phyloP scores from a whole-genome alignment of 2,113 vertebrate species.

The Gobiocypris rarus region DNA sequence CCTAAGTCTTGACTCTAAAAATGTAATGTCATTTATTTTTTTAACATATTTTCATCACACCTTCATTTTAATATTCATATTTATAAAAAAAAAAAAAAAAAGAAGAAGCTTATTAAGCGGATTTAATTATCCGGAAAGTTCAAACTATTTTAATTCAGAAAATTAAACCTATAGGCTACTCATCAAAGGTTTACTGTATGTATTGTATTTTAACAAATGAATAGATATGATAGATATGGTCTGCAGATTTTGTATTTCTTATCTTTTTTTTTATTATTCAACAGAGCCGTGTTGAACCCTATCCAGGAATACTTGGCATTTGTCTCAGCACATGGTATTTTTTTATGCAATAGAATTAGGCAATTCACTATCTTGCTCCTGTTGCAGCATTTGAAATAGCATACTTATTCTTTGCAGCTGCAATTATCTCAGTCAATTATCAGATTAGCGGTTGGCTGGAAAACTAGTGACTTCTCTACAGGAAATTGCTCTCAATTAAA shows the following conservation, averaged over 20 bases:
- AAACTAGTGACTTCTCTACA: conserved; percentile 12
- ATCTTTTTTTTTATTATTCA: conserved; percentile 64
- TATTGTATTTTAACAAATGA: not conserved
- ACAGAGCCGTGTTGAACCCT: conserved; percentile 51
- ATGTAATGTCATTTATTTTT: no score
- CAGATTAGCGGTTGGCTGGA: conserved; percentile 41
- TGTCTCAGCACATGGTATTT: conserved; percentile 50
- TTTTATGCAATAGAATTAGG: conserved; percentile 48
- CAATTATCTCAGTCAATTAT: conserved; percentile 49
- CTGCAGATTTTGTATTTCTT: no score
- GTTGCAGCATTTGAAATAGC: conserved; percentile 19
- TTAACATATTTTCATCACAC: no score
- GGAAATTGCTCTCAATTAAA: conserved; percentile 28
- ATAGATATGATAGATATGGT: no score
- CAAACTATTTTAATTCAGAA: not conserved
- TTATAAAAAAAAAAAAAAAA: no score
- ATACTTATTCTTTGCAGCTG: conserved; percentile 50
- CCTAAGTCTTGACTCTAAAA: no score
- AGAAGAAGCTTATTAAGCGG: no score
- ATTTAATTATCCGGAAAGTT: not conserved
- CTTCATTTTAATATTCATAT: no score
- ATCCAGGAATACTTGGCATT: conserved; percentile 49
- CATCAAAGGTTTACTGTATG: not conserved
- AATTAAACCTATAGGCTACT: not conserved
- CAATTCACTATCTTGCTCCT: conserved; percentile 21